Evolutionary conservation across 1,140 invertebrate genomes (phyloP), one percentile per base, ranked within the genome.

Genomic region (Diorhabda carinulata): DNA sequence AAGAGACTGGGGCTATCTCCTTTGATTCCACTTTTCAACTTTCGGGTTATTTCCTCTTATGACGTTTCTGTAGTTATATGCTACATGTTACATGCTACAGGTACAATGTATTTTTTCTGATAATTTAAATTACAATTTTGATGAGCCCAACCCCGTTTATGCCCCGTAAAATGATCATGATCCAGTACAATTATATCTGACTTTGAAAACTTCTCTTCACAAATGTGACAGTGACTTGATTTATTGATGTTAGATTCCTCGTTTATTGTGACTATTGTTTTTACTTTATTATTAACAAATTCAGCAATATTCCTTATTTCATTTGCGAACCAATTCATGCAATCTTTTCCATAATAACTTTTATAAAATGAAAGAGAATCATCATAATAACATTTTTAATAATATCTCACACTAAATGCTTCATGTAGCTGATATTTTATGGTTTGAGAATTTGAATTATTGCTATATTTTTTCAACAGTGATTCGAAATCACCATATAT

Each of bases 401-500:
- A 69, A 64, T 71, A 69, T 64, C 62, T 68, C n/a, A 66, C 66
- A 66, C 76, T 77, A 62, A 65, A 76, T 45, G 78, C 72, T 47
- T 70, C 64, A 73, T 83, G 80, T 64, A 78, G 75, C 66, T 80
- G 76, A 52, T 69, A 61, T 25, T 25, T 25, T 25, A 25, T 1
- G 41, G 40, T 43, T 41, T 62, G 67, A 42, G 5, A 25, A 4
- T 52, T 9, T 40, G 43, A 10, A 10, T 25, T 2, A 70, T 66
- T 57, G 42, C 47, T 40, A 47, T 7, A 44, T 47, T 67, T 40
- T 61, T 71, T 57, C 10, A 77, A 68, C 5, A 79, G 42, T 65
- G 72, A 74, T 73, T 81, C 77, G 43, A 81, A 72, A 74, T 81
- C 77, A 6, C 74, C 76, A 67, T 81, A 81, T 61, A 81, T 73